A percentile compares a stretch with the other conserved stretches of the same genome.
Conservation (phyloP, 2,888 invertebrate genomes). For the Mesodorylaimus sp. region DNA sequence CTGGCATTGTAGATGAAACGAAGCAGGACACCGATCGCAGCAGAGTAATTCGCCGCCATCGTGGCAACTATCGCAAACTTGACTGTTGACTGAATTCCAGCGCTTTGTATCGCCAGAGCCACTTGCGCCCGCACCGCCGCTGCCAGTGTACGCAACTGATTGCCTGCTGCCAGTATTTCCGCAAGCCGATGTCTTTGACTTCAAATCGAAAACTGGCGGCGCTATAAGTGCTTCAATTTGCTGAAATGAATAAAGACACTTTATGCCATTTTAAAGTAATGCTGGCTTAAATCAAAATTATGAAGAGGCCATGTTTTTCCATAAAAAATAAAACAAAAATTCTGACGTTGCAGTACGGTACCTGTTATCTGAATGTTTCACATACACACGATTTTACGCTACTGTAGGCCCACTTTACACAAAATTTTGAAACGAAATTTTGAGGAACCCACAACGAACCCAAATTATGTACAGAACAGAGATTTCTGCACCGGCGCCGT, state of each 20-base stretch:
- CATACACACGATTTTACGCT: no score
- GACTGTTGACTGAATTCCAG: constrained; percentile 6
- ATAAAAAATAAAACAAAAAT: no score
- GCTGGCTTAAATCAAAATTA: no score
- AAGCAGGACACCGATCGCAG: constrained; percentile 84
- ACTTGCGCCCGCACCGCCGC: not conserved
- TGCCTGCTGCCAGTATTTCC: not conserved
- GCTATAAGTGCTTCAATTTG: constrained; percentile 9
- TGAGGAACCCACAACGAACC: no score
- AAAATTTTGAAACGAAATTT: no score
- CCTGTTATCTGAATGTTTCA: no score
- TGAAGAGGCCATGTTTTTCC: no score
- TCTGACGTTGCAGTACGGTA: no score
- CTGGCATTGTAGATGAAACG: constrained; percentile 90
- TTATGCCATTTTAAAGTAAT: no score
- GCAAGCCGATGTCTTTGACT: not conserved
- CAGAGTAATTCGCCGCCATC: constrained; percentile 87
- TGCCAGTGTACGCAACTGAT: not conserved
- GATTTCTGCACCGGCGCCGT: no score
- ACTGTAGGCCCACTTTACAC: no score
- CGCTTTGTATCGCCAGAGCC: not conserved
- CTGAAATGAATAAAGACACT: not conserved
- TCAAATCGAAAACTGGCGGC: constrained; percentile 7
- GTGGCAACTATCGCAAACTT: constrained; percentile 76
- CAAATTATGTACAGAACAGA: no score